Percentiles rank a stretch among this genome's conserved stretches.
Conservation (phyloP, 2,888 invertebrate species). For the Lobophora halterata region DNA sequence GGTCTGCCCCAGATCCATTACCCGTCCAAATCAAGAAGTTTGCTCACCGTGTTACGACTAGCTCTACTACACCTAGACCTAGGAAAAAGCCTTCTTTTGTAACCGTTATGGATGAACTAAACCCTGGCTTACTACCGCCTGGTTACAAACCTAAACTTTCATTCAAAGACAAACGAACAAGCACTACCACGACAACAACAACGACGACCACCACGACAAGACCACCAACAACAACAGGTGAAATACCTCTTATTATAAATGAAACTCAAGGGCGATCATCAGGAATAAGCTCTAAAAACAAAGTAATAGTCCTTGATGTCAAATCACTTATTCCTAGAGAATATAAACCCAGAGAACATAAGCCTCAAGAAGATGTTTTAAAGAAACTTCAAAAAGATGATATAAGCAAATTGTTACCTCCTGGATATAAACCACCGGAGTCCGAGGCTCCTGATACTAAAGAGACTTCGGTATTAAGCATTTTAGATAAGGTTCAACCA, state of each 20-base stretch:
- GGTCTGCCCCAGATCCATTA: slow-evolving; percentile 78
- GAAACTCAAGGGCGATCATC: slow-evolving; percentile 75
- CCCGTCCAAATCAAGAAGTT: slow-evolving; percentile 85
- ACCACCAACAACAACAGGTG: slow-evolving; percentile 36
- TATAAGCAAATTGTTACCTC: slow-evolving; percentile 82
- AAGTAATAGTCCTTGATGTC: slow-evolving; percentile 79
- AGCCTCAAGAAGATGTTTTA: slow-evolving; percentile 60
- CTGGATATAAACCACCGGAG: slow-evolving; percentile 80
- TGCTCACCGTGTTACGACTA: slow-evolving; percentile 69
- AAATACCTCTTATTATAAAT: slow-evolving; percentile 49
- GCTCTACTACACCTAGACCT: slow-evolving; percentile 69
- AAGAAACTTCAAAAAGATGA: slow-evolving; percentile 79
- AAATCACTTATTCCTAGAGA: slow-evolving; percentile 78
- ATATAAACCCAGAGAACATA: slow-evolving; percentile 70
- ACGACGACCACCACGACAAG: slow-evolving; percentile 44
- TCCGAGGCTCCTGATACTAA: slow-evolving; percentile 51
- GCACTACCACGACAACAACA: slow-evolving; percentile 69
- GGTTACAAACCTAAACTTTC: slow-evolving; percentile 81
- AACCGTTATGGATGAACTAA: slow-evolving; percentile 81
- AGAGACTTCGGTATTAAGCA: slow-evolving; percentile 49
- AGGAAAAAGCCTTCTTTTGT: slow-evolving; percentile 68
- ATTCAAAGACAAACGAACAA: slow-evolving; percentile 78
- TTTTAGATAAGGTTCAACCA: slow-evolving; percentile 53
- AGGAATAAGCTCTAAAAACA: slow-evolving; percentile 80
- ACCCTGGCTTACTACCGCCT: slow-evolving; percentile 81